Percentiles rank a stretch among this genome's conserved stretches.
These are phyloP conservation scores for Bursaphelenchus okinawaensis DNA, from an alignment of 2,888 invertebrate species.

Conservation along the genomic window DNA sequence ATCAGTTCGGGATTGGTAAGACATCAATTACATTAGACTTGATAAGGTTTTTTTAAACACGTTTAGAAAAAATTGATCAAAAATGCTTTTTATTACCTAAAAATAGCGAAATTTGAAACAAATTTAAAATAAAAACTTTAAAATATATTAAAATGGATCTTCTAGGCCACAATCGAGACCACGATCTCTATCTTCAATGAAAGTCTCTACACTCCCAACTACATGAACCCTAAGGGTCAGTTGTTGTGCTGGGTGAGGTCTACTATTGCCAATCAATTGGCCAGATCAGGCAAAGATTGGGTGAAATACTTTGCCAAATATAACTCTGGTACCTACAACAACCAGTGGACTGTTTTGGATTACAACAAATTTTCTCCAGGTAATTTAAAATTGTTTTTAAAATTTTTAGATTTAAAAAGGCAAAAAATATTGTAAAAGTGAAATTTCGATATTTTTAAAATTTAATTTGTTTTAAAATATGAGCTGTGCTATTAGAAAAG, in stretches of 20 bases:
- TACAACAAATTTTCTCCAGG: conserved; percentile 48
- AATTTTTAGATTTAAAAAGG: neutral
- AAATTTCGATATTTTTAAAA: too few species aligned
- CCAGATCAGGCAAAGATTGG: conserved; percentile 49
- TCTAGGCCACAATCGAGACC: conserved; percentile 70
- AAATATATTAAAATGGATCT: too few species aligned
- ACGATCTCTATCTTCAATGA: conserved; percentile 72
- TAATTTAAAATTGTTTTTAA: neutral
- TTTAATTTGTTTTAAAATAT: too few species aligned
- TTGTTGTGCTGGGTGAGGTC: conserved; percentile 69
- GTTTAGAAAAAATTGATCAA: neutral
- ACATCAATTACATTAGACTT: neutral
- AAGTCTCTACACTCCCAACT: conserved; percentile 66
- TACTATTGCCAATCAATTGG: conserved; percentile 75
- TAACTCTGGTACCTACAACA: conserved; percentile 77
- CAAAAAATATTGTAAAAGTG: too few species aligned
- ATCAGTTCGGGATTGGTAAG: conserved; percentile 48
- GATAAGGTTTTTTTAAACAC: neutral
- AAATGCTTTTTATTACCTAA: too few species aligned
- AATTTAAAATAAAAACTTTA: neutral
- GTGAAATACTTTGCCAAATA: conserved; percentile 19
- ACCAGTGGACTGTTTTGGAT: conserved; percentile 66
- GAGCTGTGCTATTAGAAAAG: too few species aligned
- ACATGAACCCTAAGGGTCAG: conserved; percentile 66
- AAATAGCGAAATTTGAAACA: too few species aligned